These are phyloP conservation scores for Heterodera filipjevi DNA, from an alignment of 2,888 invertebrate species.

Conservation along the genomic window DNA sequence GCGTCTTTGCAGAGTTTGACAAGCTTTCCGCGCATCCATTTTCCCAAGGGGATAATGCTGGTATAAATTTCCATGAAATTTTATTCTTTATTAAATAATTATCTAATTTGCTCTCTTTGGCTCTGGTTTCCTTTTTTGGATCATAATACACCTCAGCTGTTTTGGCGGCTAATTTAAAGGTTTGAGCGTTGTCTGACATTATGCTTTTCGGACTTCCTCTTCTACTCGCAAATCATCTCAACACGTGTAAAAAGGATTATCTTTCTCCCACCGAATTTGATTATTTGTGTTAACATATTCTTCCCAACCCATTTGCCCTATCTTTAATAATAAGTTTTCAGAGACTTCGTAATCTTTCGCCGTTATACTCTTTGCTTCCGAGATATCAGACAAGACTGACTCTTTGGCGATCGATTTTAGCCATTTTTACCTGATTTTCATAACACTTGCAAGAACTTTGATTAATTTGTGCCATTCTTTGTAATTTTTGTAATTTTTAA, in stretches of 20 bases:
- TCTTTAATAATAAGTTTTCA: no score
- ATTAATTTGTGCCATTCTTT: no score
- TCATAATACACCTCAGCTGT: not conserved
- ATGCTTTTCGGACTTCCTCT: slow-evolving; percentile 59
- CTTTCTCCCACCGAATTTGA: no score
- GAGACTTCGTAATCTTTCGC: no score
- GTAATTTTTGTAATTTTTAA: no score
- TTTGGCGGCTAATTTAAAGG: slow-evolving; percentile 60
- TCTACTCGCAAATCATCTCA: slow-evolving; percentile 63
- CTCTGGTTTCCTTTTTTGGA: not conserved
- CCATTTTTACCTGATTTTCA: no score
- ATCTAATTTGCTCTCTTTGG: not conserved
- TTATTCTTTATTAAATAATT: not conserved
- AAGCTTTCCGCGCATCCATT: slow-evolving; percentile 11
- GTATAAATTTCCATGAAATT: slow-evolving; percentile 27
- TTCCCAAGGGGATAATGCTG: slow-evolving; percentile 23
- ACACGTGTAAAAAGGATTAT: slow-evolving; percentile 56
- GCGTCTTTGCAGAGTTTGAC: slow-evolving; percentile 1
- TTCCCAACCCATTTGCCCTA: no score
- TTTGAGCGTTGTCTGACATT: slow-evolving; percentile 65
- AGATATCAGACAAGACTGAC: no score
- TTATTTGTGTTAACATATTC: no score
- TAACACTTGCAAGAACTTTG: no score
- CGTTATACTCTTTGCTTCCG: no score
- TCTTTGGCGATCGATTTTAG: no score